Conservation (phyloP, 2,888 invertebrate genomes). For the Uloborus plumipes region DNA sequence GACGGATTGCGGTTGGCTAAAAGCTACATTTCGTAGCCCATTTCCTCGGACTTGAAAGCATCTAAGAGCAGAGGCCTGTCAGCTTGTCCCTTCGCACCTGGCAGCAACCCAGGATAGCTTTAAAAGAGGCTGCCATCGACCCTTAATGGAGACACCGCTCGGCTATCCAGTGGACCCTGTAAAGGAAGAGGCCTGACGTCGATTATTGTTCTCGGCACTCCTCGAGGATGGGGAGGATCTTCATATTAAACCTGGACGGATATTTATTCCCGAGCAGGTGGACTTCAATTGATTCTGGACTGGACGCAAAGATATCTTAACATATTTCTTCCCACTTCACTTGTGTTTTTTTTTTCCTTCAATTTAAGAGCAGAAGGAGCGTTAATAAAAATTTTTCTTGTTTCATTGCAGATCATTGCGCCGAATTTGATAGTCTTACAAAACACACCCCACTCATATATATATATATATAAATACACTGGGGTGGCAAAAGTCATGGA, state of each 20-base stretch:
- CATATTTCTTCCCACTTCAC: no score
- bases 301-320: no score
- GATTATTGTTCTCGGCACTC: slow-evolving; percentile 22
- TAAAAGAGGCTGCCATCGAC: slow-evolving; percentile 53
- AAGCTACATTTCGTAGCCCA: slow-evolving; percentile 17
- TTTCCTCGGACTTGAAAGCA: slow-evolving; percentile 22
- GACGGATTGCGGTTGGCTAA: slow-evolving; percentile 35
- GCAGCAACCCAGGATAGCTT: slow-evolving; percentile 28
- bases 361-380: no score
- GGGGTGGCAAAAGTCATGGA: no score
- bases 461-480: no score
- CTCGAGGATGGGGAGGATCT: slow-evolving; percentile 26
- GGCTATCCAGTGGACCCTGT: slow-evolving; percentile 32
- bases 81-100: slow-evolving; percentile 31
- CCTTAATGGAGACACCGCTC: slow-evolving; percentile 52
- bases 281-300: no score
- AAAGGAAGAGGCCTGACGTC: slow-evolving; percentile 16
- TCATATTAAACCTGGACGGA: slow-evolving; percentile 16
- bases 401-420: no score
- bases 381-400: no score
- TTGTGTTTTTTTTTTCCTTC: no score
- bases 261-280: no score
- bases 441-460: no score
- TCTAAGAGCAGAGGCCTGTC: slow-evolving; percentile 56
- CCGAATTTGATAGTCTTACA: no score